These are phyloP conservation scores for Aspidiotus rigidus DNA, from an alignment of 2,888 invertebrate genomes.

Conservation along the genomic window DNA sequence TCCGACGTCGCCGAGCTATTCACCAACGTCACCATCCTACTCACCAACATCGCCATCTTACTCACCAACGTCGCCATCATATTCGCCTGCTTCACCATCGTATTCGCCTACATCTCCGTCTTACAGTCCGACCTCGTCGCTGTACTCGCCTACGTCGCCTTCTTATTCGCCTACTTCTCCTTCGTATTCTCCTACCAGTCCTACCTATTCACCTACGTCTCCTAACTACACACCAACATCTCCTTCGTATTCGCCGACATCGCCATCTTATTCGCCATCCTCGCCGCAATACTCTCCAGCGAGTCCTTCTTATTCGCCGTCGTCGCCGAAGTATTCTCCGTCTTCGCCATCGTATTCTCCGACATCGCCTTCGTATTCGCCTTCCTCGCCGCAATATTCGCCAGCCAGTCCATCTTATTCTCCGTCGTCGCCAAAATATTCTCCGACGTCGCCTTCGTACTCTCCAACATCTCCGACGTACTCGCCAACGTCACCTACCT, in stretches of 20 bases:
- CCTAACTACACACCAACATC: slow-evolving; percentile 66
- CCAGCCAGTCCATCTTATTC: slow-evolving; percentile 62
- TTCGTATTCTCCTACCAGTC: slow-evolving; percentile 55
- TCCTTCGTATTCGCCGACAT: slow-evolving; percentile 71
- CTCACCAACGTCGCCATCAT: slow-evolving; percentile 48
- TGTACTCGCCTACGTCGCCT: slow-evolving; percentile 58
- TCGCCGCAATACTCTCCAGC: slow-evolving; percentile 62
- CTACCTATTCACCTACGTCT: slow-evolving; percentile 61
- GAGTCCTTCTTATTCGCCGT: slow-evolving; percentile 58
- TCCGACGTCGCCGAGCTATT: slow-evolving; percentile 63
- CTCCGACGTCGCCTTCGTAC: slow-evolving; percentile 66
- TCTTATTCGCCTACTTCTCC: slow-evolving; percentile 51
- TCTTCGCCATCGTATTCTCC: slow-evolving; percentile 58
- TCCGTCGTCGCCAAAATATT: slow-evolving; percentile 59
- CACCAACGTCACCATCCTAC: too few species aligned
- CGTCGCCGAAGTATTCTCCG: slow-evolving; percentile 72
- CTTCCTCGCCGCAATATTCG: slow-evolving; percentile 60
- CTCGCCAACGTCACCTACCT: slow-evolving; percentile 57
- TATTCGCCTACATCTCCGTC: slow-evolving; percentile 75
- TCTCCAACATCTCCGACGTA: slow-evolving; percentile 69
- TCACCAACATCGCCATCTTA: slow-evolving; percentile 55
- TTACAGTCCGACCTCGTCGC: slow-evolving; percentile 58
- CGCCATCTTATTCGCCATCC: slow-evolving; percentile 63
- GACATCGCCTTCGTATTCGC: slow-evolving; percentile 51
- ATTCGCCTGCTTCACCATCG: slow-evolving; percentile 66